Percentiles rank a stretch among this genome's conserved stretches.
phyloP scores from a whole-genome alignment of 1,140 invertebrate species.

The Temnothorax longispinosus region DNA sequence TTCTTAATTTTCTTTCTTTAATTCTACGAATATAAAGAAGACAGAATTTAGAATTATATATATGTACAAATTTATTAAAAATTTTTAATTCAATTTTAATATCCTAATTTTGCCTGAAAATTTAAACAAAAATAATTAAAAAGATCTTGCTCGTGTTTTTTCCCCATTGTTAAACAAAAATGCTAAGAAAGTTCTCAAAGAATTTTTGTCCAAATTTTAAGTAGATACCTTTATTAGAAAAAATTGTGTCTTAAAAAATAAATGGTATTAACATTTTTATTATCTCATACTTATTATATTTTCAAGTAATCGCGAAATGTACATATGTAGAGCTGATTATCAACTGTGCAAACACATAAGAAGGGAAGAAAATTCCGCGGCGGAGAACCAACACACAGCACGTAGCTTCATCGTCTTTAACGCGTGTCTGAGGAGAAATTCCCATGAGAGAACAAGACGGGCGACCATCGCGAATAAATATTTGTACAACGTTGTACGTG shows the following conservation, averaged over 20 bases:
- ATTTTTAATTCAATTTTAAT: not conserved
- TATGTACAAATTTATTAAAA: not conserved
- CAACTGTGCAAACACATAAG: conserved; percentile 13
- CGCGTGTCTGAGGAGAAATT: conserved; percentile 55
- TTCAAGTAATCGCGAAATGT: not conserved
- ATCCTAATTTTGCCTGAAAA: not conserved
- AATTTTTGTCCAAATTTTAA: not conserved
- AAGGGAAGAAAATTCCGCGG: conserved; percentile 17
- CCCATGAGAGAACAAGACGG: not conserved
- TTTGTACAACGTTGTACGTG: conserved; percentile 29
- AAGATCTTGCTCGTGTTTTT: too few species aligned
- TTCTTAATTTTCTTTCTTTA: not conserved
- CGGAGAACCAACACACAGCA: conserved; percentile 3
- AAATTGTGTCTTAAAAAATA: not conserved
- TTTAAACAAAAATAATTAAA: not conserved
- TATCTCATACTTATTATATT: not conserved
- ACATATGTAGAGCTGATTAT: conserved; percentile 27
- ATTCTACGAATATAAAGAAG: not conserved
- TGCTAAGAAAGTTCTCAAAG: not conserved
- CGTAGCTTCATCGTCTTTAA: conserved; percentile 50
- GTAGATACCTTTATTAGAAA: not conserved
- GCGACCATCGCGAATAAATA: conserved; percentile 46
- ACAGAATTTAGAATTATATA: not conserved
- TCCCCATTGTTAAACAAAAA: not conserved
- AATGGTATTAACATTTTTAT: conserved; percentile 4